Conservation (phyloP, 2,797 vertebrate genomes). For the Benthosema pterotum region DNA sequence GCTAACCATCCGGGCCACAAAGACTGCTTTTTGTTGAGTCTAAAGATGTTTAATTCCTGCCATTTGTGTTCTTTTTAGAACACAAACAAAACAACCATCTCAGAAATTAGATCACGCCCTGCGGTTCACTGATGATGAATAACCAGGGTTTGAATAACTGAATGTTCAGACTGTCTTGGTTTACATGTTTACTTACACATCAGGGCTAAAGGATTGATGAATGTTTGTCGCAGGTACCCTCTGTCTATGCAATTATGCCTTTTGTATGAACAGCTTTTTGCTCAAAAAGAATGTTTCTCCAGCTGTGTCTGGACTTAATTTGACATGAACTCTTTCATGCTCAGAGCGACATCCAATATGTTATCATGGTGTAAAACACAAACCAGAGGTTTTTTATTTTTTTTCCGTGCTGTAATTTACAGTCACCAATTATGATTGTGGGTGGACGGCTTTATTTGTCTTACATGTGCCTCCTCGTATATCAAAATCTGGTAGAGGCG, state of each 20-base stretch:
- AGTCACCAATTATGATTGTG: constrained; percentile 62
- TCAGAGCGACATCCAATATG: constrained; percentile 38
- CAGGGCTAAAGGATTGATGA: constrained; percentile 49
- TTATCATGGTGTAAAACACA: constrained; percentile 61
- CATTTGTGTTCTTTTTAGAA: constrained; percentile 16
- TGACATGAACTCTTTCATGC: constrained; percentile 55
- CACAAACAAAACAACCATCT: background rate
- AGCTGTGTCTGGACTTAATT: constrained; percentile 59
- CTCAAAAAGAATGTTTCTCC: constrained; percentile 58
- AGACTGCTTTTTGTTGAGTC: constrained; percentile 12
- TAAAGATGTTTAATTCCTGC: constrained; percentile 8
- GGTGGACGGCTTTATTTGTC: constrained; percentile 54
- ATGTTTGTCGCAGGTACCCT: constrained; percentile 46
- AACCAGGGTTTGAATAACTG: constrained; percentile 22
- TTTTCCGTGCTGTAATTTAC: constrained; percentile 49
- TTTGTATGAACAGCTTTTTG: constrained; percentile 42
- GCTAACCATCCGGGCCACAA: too few species aligned
- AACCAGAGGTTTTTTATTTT: constrained; percentile 51
- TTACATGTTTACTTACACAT: constrained; percentile 28
- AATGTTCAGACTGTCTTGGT: constrained; percentile 9
- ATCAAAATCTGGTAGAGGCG: constrained; percentile 56
- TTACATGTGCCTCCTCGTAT: constrained; percentile 60
- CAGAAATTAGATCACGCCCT: constrained; percentile 2
- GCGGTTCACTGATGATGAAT: constrained; percentile 14
- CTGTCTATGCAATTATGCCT: constrained; percentile 40